Percentiles rank a stretch among this genome's conserved stretches.
These are phyloP conservation scores for Microctenopoma stevenorrisi DNA, from an alignment of 2,797 vertebrate genomes.

Conservation along the genomic window DNA sequence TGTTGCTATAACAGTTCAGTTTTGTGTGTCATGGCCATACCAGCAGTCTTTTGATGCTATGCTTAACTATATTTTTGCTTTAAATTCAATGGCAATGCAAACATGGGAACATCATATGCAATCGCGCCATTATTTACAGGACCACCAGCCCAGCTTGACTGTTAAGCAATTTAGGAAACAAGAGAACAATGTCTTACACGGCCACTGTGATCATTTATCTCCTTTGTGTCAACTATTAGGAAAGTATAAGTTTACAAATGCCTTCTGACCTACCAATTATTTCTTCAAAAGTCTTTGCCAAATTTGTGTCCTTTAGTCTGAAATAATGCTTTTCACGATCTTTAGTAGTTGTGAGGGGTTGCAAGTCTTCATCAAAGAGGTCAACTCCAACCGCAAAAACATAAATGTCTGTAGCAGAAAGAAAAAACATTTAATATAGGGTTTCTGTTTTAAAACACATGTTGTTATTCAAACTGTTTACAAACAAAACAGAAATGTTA, in stretches of 20 bases:
- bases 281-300: slow-evolving; percentile 61
- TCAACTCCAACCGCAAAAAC: slow-evolving; percentile 66
- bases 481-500: background rate
- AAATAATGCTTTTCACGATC: slow-evolving; percentile 55
- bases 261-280: slow-evolving; percentile 67
- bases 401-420: slow-evolving; percentile 70
- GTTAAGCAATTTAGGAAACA: slow-evolving; percentile 24
- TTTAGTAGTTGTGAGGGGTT: slow-evolving; percentile 42
- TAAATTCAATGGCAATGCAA: too few species aligned
- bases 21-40: too few species aligned
- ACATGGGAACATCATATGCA: too few species aligned
- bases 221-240: slow-evolving; percentile 1
- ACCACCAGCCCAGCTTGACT: too few species aligned
- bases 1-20: too few species aligned
- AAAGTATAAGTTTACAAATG: too few species aligned
- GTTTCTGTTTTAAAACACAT: background rate
- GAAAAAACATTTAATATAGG: background rate
- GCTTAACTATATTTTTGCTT: too few species aligned
- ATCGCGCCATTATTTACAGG: too few species aligned
- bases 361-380: slow-evolving; percentile 45
- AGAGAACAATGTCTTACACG: slow-evolving; percentile 6
- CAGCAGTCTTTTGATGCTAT: too few species aligned
- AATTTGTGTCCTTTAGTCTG: slow-evolving; percentile 29
- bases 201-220: slow-evolving; percentile 13
- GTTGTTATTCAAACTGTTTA: background rate